These are phyloP conservation scores for Hydrozoanthus gracilis DNA, from an alignment of 92 coral and sea anemone genomes.

Conservation along the genomic window DNA sequence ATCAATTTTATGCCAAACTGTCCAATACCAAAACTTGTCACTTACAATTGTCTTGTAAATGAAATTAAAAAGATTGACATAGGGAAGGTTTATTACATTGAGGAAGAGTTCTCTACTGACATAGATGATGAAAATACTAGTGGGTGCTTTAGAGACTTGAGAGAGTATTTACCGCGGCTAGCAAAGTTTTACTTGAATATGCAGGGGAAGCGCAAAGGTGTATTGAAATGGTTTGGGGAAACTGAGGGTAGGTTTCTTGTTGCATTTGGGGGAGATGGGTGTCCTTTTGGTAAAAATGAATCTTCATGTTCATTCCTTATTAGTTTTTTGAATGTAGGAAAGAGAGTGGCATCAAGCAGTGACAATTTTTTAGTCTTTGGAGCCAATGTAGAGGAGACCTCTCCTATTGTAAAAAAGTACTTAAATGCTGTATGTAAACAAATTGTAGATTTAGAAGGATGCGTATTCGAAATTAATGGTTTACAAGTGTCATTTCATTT, in stretches of 20 bases:
- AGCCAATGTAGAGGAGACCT: constrained; percentile 45
- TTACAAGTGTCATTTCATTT: constrained; percentile 47
- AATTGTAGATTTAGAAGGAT: constrained; percentile 40
- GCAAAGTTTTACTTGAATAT: constrained; percentile 66
- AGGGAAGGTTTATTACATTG: constrained; percentile 51
- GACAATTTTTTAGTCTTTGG: constrained; percentile 56
- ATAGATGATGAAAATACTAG: constrained; percentile 68
- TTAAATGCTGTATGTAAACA: constrained; percentile 29
- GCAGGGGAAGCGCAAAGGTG: constrained; percentile 33
- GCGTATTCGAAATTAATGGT: constrained; percentile 22
- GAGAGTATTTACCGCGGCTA: constrained; percentile 74
- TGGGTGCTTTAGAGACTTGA: constrained; percentile 75
- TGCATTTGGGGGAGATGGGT: constrained; percentile 75
- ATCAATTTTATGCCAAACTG: constrained; percentile 59
- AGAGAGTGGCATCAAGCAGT: constrained; percentile 36
- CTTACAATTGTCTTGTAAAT: constrained; percentile 51
- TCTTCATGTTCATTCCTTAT: constrained; percentile 73
- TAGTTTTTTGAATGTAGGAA: constrained; percentile 76
- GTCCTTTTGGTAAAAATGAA: constrained; percentile 72
- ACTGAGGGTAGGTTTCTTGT: constrained; percentile 72
- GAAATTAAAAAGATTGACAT: constrained; percentile 61
- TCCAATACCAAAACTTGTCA: constrained; percentile 63
- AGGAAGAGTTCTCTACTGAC: constrained; percentile 54
- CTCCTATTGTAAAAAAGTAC: constrained; percentile 43
- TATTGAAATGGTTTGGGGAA: constrained; percentile 40